A percentile compares a stretch with the other conserved stretches of the same genome.
Conservation (phyloP, 2,888 invertebrate species). For the Phalangium opilio region DNA sequence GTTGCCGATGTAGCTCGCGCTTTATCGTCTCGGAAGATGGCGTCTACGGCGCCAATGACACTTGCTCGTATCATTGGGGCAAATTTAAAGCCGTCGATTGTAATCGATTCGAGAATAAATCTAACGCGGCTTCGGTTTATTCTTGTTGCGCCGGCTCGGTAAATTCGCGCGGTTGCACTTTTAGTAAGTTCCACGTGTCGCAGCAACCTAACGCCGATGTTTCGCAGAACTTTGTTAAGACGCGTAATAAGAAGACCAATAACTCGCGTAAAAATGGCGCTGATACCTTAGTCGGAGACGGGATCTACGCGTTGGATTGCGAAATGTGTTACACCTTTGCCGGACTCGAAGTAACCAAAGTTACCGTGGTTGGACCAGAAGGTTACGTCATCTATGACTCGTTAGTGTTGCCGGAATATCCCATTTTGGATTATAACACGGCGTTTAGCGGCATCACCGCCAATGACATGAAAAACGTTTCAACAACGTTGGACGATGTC, state of each 20-base stretch:
- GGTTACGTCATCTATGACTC: conserved; percentile 72
- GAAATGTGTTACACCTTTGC: conserved; percentile 94
- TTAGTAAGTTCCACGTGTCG: conserved; percentile 57
- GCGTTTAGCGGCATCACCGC: conserved; percentile 90
- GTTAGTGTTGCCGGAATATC: conserved; percentile 70
- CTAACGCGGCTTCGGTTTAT: conserved; percentile 29
- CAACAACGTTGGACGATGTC: conserved; percentile 60
- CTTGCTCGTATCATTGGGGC: conserved; percentile 20
- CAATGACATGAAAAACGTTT: conserved; percentile 60
- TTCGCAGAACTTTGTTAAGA: conserved; percentile 48
- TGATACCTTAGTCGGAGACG: no score
- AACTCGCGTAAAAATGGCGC: background rate
- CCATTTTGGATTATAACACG: conserved; percentile 88
- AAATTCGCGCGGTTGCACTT: conserved; percentile 47
- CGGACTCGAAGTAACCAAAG: conserved; percentile 76
- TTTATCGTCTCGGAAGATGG: conserved; percentile 14
- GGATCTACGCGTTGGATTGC: conserved; percentile 80
- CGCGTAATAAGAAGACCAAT: conserved; percentile 24
- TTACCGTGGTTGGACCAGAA: conserved; percentile 70
- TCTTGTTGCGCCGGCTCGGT: conserved; percentile 46
- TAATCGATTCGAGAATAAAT: conserved; percentile 2
- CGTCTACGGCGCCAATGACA: conserved; percentile 7
- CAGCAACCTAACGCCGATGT: conserved; percentile 49
- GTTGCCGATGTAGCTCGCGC: conserved; percentile 14
- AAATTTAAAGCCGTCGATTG: conserved; percentile 6